Conservation (phyloP, 2,888 invertebrate genomes). For the Dryadula phaetusa region DNA sequence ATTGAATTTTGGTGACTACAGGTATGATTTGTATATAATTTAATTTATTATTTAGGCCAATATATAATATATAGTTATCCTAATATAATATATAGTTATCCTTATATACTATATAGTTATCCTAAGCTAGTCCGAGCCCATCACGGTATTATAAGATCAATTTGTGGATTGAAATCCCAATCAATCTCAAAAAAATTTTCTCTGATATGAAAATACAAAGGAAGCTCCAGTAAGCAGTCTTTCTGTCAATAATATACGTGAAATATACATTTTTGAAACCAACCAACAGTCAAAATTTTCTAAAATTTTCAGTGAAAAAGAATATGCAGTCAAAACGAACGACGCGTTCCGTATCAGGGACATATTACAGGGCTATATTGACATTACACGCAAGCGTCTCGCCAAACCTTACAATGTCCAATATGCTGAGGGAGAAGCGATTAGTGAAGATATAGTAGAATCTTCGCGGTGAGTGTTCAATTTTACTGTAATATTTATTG, state of each 20-base stretch:
- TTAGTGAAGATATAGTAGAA: conserved; percentile 92
- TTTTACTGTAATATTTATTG: background rate
- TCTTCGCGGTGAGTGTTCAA: conserved; percentile 93
- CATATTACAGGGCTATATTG: conserved; percentile 98
- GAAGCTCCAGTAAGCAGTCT: too few relatives aligned
- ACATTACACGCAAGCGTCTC: conserved; percentile 97
- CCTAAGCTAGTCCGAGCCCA: too few relatives aligned
- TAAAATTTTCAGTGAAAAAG: conserved; percentile 89
- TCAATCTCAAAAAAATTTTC: too few relatives aligned
- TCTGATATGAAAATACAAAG: too few relatives aligned
- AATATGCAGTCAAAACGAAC: conserved; percentile 98
- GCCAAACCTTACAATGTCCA: conserved; percentile 92
- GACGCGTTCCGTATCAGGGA: conserved; percentile 99
- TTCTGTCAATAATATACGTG: too few relatives aligned
- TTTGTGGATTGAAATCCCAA: too few relatives aligned
- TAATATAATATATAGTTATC: too few relatives aligned
- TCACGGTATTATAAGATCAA: too few relatives aligned
- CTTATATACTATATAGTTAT: too few relatives aligned
- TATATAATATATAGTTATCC: too few relatives aligned
- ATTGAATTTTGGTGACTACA: conserved; percentile 99
- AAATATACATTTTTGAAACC: too few relatives aligned
- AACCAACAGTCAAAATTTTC: too few relatives aligned
- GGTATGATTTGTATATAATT: conserved; percentile 54
- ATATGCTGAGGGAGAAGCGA: conserved; percentile 89
- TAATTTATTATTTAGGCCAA: background rate